Evolutionary conservation across 1,140 invertebrate genomes (phyloP), one percentile per base, ranked within the genome.

Genomic region (Melanaphis sacchari): DNA sequence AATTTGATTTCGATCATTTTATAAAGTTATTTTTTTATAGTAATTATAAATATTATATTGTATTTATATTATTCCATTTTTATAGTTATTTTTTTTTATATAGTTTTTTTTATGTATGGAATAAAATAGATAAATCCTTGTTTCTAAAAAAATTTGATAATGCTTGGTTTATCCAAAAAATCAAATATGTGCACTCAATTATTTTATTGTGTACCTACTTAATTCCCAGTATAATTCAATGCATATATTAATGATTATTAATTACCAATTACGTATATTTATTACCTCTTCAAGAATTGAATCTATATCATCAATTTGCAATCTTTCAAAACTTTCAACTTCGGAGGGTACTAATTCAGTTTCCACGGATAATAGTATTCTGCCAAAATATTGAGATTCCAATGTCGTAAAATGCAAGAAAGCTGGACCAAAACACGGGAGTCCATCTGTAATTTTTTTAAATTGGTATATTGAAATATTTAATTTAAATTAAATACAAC

Each of bases 291-390:
- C 18, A 41, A 36, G 76, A 52, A 91, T 52, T 81, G 90, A 31
- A 43, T 54, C 15, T 49, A 26, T n/a, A 31, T 41, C 36, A 0
- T 49, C 46, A 31, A 41, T 54, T 22, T 49, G 46, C 43, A 93
- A 52, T 18, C 8, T 54, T 54, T 46, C 0, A 40, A 54, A 8
- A 40, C 31, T 52, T 93, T 93, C 91, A 54, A 54, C 22, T 85
- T 85, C 91, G 3, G 81, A 9, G 18, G 91, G 91, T n/a, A 93
- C 81, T 31, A 93, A 41, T 85, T 93, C 81, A 8, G 76, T 93
- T 31, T 93, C 18, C 0, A 93, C 81, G 7, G 91, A 93, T 9
- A 93, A 38, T 38, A 93, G 40, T 49, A 93, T 54, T 15, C 76
- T 93, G 4, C 91, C 91, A 31, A 93, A 82, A 82, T 93, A 93